phyloP scores from a whole-genome alignment of 2,797 vertebrate genomes.

The Bradypodion pumilum region DNA sequence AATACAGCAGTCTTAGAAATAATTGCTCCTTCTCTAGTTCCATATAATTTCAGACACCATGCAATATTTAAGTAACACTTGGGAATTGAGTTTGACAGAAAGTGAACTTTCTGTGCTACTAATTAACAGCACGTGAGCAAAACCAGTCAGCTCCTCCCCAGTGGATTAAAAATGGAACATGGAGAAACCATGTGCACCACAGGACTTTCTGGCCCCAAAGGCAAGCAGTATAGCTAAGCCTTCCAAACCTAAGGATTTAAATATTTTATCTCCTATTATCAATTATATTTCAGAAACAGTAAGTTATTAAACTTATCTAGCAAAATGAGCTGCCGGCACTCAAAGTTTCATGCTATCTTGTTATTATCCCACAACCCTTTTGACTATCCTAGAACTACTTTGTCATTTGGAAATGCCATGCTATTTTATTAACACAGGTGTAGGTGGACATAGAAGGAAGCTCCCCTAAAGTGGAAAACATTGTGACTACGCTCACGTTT shows the following conservation, averaged over 20 bases:
- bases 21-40: slow-evolving; percentile 26
- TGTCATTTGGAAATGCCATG: neutral
- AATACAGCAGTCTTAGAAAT: slow-evolving; percentile 13
- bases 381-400: neutral
- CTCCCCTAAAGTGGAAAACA: too few relatives aligned
- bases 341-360: neutral
- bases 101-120: slow-evolving; percentile 6
- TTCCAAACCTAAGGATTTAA: neutral
- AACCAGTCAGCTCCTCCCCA: slow-evolving; percentile 13
- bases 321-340: neutral
- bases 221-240: neutral
- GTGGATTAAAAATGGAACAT: neutral
- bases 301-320: neutral
- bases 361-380: neutral
- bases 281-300: neutral
- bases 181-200: neutral
- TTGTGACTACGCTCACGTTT: too few relatives aligned
- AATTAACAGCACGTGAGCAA: slow-evolving; percentile 16
- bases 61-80: slow-evolving; percentile 29
- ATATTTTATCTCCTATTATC: neutral
- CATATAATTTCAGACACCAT: slow-evolving; percentile 33
- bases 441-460: too few relatives aligned
- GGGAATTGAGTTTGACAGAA: slow-evolving; percentile 1
- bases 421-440: neutral
- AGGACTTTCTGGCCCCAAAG: neutral